Evolutionary conservation across 1,140 invertebrate species (phyloP).

Genomic region (Bombus turneri): DNA sequence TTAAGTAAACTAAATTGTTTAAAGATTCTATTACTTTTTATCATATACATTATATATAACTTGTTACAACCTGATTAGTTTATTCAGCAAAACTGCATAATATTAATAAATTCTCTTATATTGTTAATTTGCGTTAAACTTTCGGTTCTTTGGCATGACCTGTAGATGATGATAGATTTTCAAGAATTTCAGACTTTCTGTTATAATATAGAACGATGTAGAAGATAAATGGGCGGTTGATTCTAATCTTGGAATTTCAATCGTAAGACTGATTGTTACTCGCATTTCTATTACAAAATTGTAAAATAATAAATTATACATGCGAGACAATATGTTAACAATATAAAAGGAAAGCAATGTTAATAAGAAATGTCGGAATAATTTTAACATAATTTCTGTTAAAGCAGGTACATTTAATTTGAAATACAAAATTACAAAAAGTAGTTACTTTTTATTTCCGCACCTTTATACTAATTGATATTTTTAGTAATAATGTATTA

Average conservation of each 20-base stretch:
- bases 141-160: not conserved
- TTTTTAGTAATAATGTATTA: not conserved
- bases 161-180: not conserved
- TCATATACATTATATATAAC: slow-evolving; percentile 16
- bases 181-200: not conserved
- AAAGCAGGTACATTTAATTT: not conserved
- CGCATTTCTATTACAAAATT: not conserved
- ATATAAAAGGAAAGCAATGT: not conserved
- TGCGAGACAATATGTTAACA: not conserved
- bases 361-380: not conserved
- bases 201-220: not conserved
- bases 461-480: not conserved
- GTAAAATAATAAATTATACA: not conserved
- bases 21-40: not conserved
- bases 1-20: not conserved
- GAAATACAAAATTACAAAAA: not conserved
- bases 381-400: not conserved
- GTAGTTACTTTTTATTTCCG: not conserved
- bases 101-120: not conserved
- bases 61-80: slow-evolving; percentile 1
- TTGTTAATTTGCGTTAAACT: not conserved
- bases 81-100: not conserved
- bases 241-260: not conserved
- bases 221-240: not conserved
- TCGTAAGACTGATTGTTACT: no score